Evolutionary conservation across 2,113 vertebrate species (phyloP).

Genomic region (Tricholaema leucomelas): DNA sequence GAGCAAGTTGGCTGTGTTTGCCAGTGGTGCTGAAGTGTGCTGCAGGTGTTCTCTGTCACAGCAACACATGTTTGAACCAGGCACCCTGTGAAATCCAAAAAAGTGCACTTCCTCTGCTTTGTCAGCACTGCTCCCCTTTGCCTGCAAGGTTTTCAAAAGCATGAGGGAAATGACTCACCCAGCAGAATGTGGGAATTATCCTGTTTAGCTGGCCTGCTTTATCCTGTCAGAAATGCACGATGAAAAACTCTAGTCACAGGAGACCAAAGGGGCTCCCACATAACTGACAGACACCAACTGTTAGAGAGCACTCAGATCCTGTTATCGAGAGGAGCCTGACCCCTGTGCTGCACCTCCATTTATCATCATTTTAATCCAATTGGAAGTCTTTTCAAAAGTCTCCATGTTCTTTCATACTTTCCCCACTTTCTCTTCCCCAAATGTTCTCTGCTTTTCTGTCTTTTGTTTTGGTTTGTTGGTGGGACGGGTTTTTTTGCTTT

Average conservation of each 20-base stretch:
- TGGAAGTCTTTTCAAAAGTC: constrained; percentile 27
- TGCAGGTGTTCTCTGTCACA: constrained; percentile 74
- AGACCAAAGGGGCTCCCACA: constrained; percentile 30
- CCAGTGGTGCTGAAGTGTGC: not conserved
- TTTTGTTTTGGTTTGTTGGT: not conserved
- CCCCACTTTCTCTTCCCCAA: constrained; percentile 31
- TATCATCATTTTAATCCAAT: constrained; percentile 58
- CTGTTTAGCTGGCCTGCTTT: constrained; percentile 70
- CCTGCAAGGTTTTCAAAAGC: constrained; percentile 68
- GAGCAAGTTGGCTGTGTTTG: not conserved
- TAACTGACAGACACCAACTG: constrained; percentile 54
- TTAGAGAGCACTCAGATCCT: constrained; percentile 49
- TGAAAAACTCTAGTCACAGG: constrained; percentile 52
- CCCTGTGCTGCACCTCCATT: constrained; percentile 41
- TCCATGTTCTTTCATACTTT: constrained; percentile 43
- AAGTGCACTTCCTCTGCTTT: constrained; percentile 68
- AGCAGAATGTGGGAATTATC: constrained; percentile 72
- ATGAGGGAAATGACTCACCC: constrained; percentile 75
- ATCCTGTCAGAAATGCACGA: constrained; percentile 62
- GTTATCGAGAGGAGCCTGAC: constrained; percentile 58
- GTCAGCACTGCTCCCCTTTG: constrained; percentile 61
- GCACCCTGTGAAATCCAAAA: constrained; percentile 30
- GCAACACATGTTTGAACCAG: constrained; percentile 54
- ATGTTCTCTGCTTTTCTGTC: not conserved
- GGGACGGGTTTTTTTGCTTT: not conserved